Conservation (phyloP, 2,797 vertebrate species). For the Manis javanica region DNA sequence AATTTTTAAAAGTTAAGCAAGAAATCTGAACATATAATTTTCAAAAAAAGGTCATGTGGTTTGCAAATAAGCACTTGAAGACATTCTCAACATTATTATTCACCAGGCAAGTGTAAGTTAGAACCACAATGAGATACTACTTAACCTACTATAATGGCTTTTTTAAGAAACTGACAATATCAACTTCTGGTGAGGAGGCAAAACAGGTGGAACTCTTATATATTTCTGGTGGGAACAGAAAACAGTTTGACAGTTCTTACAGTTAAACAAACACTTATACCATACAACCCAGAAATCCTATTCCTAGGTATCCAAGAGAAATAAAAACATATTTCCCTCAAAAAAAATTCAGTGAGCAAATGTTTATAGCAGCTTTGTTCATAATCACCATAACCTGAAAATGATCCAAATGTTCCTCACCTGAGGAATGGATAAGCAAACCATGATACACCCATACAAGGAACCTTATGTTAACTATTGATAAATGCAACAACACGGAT, state of each 20-base stretch:
- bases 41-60: neutral
- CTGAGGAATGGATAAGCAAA: neutral
- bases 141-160: neutral
- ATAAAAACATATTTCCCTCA: neutral
- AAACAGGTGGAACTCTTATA: neutral
- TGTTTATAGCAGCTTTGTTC: neutral
- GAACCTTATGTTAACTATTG: neutral
- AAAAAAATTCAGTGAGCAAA: neutral
- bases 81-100: neutral
- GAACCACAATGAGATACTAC: neutral
- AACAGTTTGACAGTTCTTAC: neutral
- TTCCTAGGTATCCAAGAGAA: neutral
- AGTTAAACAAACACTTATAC: neutral
- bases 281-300: neutral
- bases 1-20: neutral
- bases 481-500: neutral
- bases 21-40: neutral
- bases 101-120: neutral
- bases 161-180: neutral
- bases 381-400: neutral
- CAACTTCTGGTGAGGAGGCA: neutral
- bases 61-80: constrained; percentile 3
- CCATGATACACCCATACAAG: neutral
- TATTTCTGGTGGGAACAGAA: neutral
- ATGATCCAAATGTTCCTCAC: neutral